A percentile compares a stretch with the other conserved stretches of the same genome.
phyloP scores from a whole-genome alignment of 2,113 vertebrate genomes.

The Lagenorhynchus albirostris region DNA sequence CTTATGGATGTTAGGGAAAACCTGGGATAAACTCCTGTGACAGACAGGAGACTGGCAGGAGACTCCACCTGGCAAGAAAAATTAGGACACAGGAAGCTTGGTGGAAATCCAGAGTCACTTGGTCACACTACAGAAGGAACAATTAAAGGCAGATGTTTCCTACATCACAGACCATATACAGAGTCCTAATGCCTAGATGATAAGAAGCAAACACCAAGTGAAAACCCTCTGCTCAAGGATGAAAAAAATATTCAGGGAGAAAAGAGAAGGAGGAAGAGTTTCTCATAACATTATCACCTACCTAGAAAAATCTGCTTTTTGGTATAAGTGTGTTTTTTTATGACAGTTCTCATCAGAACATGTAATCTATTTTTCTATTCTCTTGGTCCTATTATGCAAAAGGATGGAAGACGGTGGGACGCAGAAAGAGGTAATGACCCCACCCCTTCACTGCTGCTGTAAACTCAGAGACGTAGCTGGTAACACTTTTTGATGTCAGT shows the following conservation, averaged over 20 bases:
- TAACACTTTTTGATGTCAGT: background rate
- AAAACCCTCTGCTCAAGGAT: background rate
- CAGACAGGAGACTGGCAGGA: background rate
- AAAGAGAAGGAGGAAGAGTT: background rate
- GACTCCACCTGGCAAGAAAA: background rate
- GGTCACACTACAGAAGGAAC: background rate
- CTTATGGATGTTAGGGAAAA: background rate
- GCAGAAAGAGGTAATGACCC: background rate
- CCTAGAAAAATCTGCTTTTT: background rate
- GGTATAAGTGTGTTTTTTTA: background rate
- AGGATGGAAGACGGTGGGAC: background rate
- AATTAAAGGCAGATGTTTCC: slow-evolving; percentile 21
- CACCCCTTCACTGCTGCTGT: background rate
- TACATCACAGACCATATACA: background rate
- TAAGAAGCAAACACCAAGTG: background rate
- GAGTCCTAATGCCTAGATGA: background rate
- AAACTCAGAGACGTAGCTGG: background rate
- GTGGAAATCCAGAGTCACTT: background rate
- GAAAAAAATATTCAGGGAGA: background rate
- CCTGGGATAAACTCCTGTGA: background rate
- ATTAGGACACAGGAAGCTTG: background rate
- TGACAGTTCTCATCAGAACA: background rate
- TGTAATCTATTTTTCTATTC: background rate
- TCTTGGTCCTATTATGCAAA: background rate
- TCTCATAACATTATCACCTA: background rate